These are phyloP conservation scores for Bucorvus abyssinicus DNA, from an alignment of 2,797 vertebrate genomes.

Conservation along the genomic window DNA sequence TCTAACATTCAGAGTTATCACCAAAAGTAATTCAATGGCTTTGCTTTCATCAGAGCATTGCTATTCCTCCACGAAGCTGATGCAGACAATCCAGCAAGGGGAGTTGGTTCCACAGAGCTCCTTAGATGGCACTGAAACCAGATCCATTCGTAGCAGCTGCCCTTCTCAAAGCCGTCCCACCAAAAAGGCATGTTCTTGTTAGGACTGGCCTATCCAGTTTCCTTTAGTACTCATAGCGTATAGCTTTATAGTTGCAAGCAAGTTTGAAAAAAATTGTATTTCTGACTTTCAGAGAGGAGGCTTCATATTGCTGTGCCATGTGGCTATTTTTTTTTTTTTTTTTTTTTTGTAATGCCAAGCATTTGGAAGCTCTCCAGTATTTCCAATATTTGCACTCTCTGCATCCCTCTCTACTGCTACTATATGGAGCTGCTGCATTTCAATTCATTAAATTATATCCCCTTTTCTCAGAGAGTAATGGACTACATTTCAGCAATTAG, in stretches of 20 bases:
- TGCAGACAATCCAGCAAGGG: not conserved
- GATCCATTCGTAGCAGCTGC: not conserved
- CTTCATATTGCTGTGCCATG: not conserved
- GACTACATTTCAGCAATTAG: not conserved
- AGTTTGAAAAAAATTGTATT: not conserved
- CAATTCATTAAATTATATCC: not conserved
- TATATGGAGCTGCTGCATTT: not conserved
- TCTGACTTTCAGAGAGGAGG: not conserved
- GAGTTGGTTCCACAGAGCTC: not conserved
- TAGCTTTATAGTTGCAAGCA: not conserved
- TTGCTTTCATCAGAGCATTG: not conserved
- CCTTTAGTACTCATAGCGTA: not conserved
- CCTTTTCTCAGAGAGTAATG: not conserved
- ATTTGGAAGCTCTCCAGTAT: slow-evolving; percentile 36
- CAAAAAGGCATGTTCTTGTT: not conserved
- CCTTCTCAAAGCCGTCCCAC: not conserved
- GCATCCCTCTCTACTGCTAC: not conserved
- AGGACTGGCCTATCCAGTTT: not conserved
- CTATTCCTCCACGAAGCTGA: not conserved
- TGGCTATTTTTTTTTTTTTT: not conserved
- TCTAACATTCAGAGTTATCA: not conserved
- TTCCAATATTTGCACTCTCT: slow-evolving; percentile 4
- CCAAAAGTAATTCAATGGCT: not conserved
- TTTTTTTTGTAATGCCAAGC: not conserved
- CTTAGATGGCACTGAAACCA: not conserved